Conservation (phyloP, 2,113 vertebrate genomes). For the Sciurus niger region DNA sequence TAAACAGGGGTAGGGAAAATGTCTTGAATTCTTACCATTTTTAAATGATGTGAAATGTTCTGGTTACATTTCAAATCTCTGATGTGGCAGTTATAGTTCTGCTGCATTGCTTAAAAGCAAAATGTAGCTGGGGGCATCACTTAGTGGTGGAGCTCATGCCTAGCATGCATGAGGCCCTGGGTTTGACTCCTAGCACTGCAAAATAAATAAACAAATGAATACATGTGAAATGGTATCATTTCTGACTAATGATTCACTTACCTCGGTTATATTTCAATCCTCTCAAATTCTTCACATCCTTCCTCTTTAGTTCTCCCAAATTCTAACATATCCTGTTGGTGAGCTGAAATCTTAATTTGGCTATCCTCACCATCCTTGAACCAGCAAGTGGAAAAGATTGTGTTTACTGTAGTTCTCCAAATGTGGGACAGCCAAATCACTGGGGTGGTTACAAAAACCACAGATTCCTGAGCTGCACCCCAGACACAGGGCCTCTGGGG, state of each 20-base stretch:
- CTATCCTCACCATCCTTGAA: not conserved
- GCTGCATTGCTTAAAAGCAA: not conserved
- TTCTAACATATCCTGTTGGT: not conserved
- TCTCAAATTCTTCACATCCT: not conserved
- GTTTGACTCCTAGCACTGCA: not conserved
- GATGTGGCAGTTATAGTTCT: not conserved
- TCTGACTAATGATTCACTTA: constrained; percentile 15
- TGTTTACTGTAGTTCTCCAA: not conserved
- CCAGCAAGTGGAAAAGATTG: not conserved
- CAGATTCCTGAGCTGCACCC: not conserved
- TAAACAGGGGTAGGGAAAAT: constrained; percentile 12
- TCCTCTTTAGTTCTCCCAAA: not conserved
- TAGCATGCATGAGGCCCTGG: not conserved
- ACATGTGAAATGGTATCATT: constrained; percentile 9
- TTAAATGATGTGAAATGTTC: constrained; percentile 27
- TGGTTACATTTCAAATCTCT: constrained; percentile 38
- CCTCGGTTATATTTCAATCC: not conserved
- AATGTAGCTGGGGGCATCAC: not conserved
- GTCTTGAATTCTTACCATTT: constrained; percentile 65
- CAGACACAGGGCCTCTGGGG: not conserved
- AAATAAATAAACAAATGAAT: not conserved
- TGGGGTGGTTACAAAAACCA: not conserved
- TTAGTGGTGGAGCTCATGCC: not conserved
- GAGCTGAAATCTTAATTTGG: not conserved
- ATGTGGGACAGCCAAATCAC: not conserved